Base-by-base conservation (phyloP, 2,113 vertebrate genomes). In the Anser brachyrhynchus region DNA sequence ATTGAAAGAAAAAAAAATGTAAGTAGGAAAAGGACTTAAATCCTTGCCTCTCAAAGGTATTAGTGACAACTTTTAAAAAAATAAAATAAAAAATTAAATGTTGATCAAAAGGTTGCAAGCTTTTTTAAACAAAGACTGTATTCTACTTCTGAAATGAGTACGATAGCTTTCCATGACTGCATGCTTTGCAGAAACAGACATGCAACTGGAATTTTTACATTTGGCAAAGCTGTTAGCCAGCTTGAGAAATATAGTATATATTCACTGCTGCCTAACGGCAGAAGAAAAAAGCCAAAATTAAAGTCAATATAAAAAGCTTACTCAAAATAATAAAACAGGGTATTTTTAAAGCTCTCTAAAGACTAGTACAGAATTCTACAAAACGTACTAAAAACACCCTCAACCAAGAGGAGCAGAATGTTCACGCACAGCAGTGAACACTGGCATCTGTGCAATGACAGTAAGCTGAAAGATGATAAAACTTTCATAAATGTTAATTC, bases 401-500 rank as follows among this genome's bases (percentile, higher is more conserved):
- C 82, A 65, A 3, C 28, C 67, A 71, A 59, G 72, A 93, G 57
- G 5, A 92, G 69, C 59, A 72, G 72, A 62, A 58, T 1, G 8
- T 35, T 75, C 69, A 35, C 12, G 37, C 0, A 8, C 92, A 90
- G 72, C 61, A 85, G 87, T 1, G 4, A 87, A 51, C 58, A 4
- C 58, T 37, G 81, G 92, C 82, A 85, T 93, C 84, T 89, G 73
- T 82, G 85, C 77, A 41, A 8, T 71, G 92, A 91, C 89, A 93
- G 75, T 82, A 89, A 94, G 89, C 89, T 81, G 75, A 46, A 80
- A 92, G 93, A 93, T 91, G 73, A 94, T 66, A 76, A 73, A 96
- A 97, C 90, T 92, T 95, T 58, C 84, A 94, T 71, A 91, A 89
- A 92, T 84, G 93, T 81, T 96, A 96, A 97, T 94, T 93, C 94